phyloP scores from a whole-genome alignment of 2,797 vertebrate species.

The Lacerta viridis region DNA sequence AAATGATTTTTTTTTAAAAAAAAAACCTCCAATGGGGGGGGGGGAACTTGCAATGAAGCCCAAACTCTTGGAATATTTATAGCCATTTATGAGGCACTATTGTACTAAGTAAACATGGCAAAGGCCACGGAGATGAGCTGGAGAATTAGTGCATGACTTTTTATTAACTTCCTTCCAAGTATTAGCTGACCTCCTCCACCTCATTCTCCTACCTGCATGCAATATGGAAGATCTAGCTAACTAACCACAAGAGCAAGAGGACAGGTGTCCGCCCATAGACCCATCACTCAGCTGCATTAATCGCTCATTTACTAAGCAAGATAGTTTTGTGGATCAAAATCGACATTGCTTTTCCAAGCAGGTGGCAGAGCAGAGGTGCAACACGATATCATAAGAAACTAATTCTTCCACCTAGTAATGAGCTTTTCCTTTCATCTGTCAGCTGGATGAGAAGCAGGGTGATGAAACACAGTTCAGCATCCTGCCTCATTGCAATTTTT shows the following conservation, averaged over 20 bases:
- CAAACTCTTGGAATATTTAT: not conserved
- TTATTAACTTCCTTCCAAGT: constrained; percentile 18
- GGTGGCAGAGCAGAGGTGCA: constrained; percentile 2
- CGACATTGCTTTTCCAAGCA: constrained; percentile 37
- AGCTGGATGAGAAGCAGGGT: not conserved
- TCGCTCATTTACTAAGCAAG: not conserved
- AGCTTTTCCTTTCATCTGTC: constrained; percentile 51
- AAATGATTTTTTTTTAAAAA: constrained; percentile 32
- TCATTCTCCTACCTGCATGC: no score
- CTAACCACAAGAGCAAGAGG: not conserved
- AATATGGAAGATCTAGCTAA: constrained; percentile 14
- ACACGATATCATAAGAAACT: constrained; percentile 36
- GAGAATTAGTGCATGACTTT: not conserved
- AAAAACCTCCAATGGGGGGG: not conserved
- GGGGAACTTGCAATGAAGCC: not conserved
- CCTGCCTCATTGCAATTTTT: constrained; percentile 47
- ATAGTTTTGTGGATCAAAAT: constrained; percentile 45
- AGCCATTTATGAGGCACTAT: constrained; percentile 23
- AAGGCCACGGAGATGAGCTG: not conserved
- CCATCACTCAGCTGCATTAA: not conserved
- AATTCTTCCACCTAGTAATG: constrained; percentile 59
- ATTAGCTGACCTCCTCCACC: not conserved
- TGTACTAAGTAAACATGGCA: constrained; percentile 36
- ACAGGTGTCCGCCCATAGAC: not conserved
- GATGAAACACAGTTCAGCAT: constrained; percentile 58